phyloP scores from a whole-genome alignment of 2,797 vertebrate genomes.

The Borostomias antarcticus region DNA sequence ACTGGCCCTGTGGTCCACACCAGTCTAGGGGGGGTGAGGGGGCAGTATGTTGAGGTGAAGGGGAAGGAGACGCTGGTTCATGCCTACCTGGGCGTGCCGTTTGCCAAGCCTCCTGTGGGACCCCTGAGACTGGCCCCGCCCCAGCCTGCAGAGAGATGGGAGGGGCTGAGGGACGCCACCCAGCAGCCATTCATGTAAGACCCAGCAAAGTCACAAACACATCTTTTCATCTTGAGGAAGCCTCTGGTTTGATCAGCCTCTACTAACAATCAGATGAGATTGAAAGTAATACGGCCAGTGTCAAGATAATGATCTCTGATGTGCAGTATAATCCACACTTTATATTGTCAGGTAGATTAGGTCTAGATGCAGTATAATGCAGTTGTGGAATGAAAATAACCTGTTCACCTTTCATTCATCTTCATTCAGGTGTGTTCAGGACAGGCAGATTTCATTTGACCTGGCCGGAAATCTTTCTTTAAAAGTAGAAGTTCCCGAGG shows the following conservation, averaged over 20 bases:
- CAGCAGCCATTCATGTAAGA: slow-evolving; percentile 69
- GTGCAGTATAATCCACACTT: no score
- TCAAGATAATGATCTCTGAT: no score
- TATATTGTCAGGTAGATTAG: no score
- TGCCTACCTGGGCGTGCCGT: slow-evolving; percentile 73
- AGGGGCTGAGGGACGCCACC: slow-evolving; percentile 69
- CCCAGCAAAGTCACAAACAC: not conserved
- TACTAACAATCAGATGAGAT: not conserved
- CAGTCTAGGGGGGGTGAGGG: slow-evolving; percentile 66
- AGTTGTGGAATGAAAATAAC: not conserved
- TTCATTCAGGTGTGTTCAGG: slow-evolving; percentile 70
- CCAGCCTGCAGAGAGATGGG: slow-evolving; percentile 64
- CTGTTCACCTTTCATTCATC: not conserved
- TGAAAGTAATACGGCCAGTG: no score
- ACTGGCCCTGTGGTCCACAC: slow-evolving; percentile 61
- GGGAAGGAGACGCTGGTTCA: slow-evolving; percentile 64
- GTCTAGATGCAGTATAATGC: no score
- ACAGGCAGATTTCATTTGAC: fast-evolving
- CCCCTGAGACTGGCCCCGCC: slow-evolving; percentile 71
- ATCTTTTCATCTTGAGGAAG: not conserved
- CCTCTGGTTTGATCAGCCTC: not conserved
- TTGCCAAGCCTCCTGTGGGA: slow-evolving; percentile 73
- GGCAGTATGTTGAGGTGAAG: slow-evolving; percentile 64
- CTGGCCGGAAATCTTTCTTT: slow-evolving; percentile 8
- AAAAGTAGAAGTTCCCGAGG: slow-evolving; percentile 23